phyloP scores from a whole-genome alignment of 2,113 vertebrate species.

The Progne subis region DNA sequence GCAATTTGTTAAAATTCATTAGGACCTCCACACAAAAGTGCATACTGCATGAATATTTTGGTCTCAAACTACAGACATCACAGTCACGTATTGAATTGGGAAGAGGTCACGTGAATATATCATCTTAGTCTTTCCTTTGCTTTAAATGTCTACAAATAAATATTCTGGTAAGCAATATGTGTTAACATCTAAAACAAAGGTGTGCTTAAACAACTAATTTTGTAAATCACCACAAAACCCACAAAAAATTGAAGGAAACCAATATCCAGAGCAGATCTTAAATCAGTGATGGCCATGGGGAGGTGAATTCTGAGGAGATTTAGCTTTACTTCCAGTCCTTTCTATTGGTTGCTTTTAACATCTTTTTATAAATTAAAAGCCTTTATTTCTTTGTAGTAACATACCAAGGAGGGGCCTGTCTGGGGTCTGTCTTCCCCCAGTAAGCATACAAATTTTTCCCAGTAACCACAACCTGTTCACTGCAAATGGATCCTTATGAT shows the following conservation, averaged over 20 bases:
- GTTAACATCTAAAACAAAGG: background rate
- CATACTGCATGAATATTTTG: background rate
- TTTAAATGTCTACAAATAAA: constrained; percentile 43
- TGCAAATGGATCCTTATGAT: constrained; percentile 70
- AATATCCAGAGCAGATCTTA: background rate
- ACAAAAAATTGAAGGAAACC: background rate
- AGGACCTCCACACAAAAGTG: background rate
- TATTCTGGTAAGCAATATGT: constrained; percentile 49
- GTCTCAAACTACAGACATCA: background rate
- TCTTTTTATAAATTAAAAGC: background rate
- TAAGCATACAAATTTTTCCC: constrained; percentile 23
- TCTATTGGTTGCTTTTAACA: background rate
- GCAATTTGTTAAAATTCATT: background rate
- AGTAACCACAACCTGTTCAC: constrained; percentile 68
- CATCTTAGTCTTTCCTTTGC: background rate
- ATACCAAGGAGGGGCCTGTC: background rate
- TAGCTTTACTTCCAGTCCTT: background rate
- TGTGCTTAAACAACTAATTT: background rate
- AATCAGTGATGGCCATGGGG: background rate
- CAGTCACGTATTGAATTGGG: background rate
- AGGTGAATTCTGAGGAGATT: background rate
- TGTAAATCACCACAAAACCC: background rate
- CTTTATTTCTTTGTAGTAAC: background rate
- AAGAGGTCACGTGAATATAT: background rate
- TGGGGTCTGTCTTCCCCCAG: background rate